A percentile compares a stretch with the other conserved stretches of the same genome.
Evolutionary conservation across 1,140 invertebrate species (phyloP).

Genomic region (Apis dorsata): DNA sequence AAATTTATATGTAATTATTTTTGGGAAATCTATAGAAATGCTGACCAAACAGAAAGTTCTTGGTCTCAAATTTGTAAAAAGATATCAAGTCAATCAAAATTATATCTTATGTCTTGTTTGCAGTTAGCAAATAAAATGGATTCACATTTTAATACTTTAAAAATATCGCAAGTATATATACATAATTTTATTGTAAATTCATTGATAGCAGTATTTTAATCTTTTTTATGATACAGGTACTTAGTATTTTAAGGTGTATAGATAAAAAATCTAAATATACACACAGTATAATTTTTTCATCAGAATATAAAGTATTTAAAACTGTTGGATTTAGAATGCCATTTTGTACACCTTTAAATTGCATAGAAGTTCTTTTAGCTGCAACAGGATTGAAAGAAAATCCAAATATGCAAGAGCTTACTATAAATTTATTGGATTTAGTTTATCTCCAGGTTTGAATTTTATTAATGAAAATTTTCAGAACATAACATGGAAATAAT

Average conservation of each 20-base stretch:
- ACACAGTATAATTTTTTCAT: constrained; percentile 51
- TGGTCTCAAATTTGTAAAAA: constrained; percentile 52
- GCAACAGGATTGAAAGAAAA: constrained; percentile 59
- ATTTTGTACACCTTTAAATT: constrained; percentile 65
- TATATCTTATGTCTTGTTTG: constrained; percentile 70
- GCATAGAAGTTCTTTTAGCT: constrained; percentile 68
- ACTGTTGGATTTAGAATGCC: constrained; percentile 67
- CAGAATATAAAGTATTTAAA: constrained; percentile 69
- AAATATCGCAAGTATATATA: constrained; percentile 64
- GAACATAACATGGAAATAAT: not conserved
- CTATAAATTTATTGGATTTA: constrained; percentile 65
- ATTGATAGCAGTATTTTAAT: not conserved
- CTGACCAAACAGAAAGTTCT: not conserved
- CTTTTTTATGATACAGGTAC: constrained; percentile 55
- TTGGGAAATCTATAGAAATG: constrained; percentile 61
- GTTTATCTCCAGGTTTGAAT: constrained; percentile 67
- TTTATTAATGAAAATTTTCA: not conserved
- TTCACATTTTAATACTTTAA: constrained; percentile 56
- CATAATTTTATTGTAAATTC: not conserved
- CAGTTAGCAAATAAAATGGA: constrained; percentile 74
- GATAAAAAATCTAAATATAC: constrained; percentile 62
- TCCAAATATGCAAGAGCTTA: constrained; percentile 49
- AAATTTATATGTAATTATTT: constrained; percentile 69
- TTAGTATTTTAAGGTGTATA: constrained; percentile 53
- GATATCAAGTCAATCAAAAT: constrained; percentile 54